phyloP scores from a whole-genome alignment of 2,888 invertebrate genomes.

The Lissocephala sabroskyi region DNA sequence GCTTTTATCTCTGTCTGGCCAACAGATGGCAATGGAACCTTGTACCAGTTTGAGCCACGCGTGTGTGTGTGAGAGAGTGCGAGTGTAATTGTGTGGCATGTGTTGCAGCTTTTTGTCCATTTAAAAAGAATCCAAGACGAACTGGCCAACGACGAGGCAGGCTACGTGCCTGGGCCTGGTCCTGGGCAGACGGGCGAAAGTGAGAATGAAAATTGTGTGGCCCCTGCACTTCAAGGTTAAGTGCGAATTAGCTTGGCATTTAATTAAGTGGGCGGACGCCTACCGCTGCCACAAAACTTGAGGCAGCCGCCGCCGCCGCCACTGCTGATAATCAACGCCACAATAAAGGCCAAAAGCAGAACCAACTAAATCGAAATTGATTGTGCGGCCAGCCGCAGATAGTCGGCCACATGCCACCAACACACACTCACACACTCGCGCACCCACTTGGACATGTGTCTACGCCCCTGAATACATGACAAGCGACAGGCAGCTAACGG shows the following conservation, averaged over 20 bases:
- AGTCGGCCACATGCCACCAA: slow-evolving; percentile 21
- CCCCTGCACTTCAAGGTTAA: slow-evolving; percentile 35
- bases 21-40: too few relatives aligned
- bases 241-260: slow-evolving; percentile 46
- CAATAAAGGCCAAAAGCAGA: slow-evolving; percentile 27
- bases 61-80: too few relatives aligned
- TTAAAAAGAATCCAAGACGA: too few relatives aligned
- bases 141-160: too few relatives aligned
- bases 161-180: too few relatives aligned
- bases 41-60: too few relatives aligned
- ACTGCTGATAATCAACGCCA: slow-evolving; percentile 43
- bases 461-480: background rate
- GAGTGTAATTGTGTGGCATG: background rate
- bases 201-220: slow-evolving; percentile 9
- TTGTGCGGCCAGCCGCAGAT: slow-evolving; percentile 28
- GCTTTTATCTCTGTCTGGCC: too few relatives aligned
- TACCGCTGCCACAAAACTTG: background rate
- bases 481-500: background rate
- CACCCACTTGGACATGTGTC: slow-evolving; percentile 1
- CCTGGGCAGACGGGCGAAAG: background rate
- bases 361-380: slow-evolving; percentile 56
- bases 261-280: slow-evolving; percentile 56
- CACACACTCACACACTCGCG: slow-evolving; percentile 12
- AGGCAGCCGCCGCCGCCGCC: too few relatives aligned
- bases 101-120: background rate